Base-by-base conservation (phyloP, 92 coral and sea anemone species). In the Zoanthus sociatus region DNA sequence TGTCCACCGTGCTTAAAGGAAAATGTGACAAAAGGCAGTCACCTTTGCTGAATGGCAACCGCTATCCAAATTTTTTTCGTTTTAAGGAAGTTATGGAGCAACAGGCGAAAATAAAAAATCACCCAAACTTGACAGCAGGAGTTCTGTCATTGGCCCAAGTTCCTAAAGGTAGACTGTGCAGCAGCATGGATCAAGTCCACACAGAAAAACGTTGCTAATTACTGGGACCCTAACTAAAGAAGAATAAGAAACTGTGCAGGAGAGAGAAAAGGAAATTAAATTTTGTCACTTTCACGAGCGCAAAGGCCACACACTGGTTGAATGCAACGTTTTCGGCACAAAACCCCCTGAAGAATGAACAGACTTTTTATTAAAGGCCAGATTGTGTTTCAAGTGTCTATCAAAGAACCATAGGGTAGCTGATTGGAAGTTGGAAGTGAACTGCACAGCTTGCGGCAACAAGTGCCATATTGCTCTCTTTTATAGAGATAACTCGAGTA, bases 231-330 rank as follows among this genome's bases (percentile, higher is more conserved):
- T 30, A 56, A 30, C 63, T 56, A 79, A 56, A 44, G 37, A 13
- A 50, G 32, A 18, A 70, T 14, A 42, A 55, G 32, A 14, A 16
- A 3, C 48, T 72, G 18, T 26, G n/a, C 55, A 4, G 21, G 68
- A 26, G 33, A 77, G 48, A 70, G 47, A 69, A 44, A 83, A 68
- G 44, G 78, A 42, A n/a, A 20, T 13, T 37, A 71, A 71, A 73
- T 67, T 55, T 20, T 84, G 88, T 20, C 70, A 66, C 3, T 84
- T 84, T 37, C 88, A 84, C 71, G 30, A 55, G 30, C 60, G 72
- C 60, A 16, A 66, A 58, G 79, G 88, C 58, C 88, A 84, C 60
- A 32, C 44, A 15, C 42, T 84, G 16, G 6, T 18, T 7, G 88
- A 84, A 20, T 84, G 70, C 44, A 84, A 71, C 72, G 79, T 60